These are phyloP conservation scores for Cryptocheilus praepositus DNA, from an alignment of 2,888 invertebrate genomes.

Conservation along the genomic window DNA sequence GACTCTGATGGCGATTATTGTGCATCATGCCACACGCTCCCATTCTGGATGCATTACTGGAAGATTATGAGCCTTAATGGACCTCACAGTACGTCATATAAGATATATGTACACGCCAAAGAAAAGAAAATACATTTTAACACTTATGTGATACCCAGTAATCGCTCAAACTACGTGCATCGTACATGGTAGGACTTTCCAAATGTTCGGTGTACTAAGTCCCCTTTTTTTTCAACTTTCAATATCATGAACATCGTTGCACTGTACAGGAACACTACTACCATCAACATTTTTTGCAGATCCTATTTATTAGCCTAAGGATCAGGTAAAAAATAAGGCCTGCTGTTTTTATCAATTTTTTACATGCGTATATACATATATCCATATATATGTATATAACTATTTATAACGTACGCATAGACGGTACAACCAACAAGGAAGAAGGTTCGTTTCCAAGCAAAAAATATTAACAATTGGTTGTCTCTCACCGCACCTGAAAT, in stretches of 20 bases:
- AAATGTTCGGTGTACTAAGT: conserved; percentile 12
- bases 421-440: not conserved
- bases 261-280: conserved; percentile 48
- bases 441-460: too few relatives aligned
- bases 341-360: conserved; percentile 44
- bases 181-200: conserved; percentile 33
- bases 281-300: conserved; percentile 33
- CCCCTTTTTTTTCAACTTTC: conserved; percentile 21
- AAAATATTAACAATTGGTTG: too few relatives aligned
- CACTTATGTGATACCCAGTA: conserved; percentile 45
- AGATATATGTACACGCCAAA: conserved; percentile 53
- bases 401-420: not conserved
- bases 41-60: not conserved
- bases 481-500: too few relatives aligned
- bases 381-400: conserved; percentile 24
- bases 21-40: too few relatives aligned
- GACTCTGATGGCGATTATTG: not conserved
- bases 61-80: conserved; percentile 8
- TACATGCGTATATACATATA: conserved; percentile 44
- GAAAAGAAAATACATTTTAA: conserved; percentile 56
- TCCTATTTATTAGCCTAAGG: conserved; percentile 46
- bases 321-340: conserved; percentile 61
- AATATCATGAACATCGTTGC: conserved; percentile 35
- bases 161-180: conserved; percentile 29
- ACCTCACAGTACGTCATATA: conserved; percentile 21